Conservation (phyloP, 2,888 invertebrate genomes). For the Pasiphila rectangulata region DNA sequence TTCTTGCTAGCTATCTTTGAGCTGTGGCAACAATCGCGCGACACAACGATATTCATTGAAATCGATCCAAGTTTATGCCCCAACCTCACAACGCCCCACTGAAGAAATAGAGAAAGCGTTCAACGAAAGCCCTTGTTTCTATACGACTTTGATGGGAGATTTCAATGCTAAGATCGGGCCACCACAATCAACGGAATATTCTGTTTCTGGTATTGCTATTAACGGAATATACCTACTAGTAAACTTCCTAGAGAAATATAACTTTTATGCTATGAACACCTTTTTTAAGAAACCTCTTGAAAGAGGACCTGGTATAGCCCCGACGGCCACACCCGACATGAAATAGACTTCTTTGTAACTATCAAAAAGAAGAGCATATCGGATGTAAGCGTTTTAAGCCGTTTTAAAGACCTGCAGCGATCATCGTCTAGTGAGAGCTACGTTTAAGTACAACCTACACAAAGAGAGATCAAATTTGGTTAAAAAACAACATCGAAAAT, state of each 20-base stretch:
- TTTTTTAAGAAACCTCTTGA: neutral
- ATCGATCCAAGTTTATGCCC: too few relatives aligned
- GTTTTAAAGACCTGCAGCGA: too few relatives aligned
- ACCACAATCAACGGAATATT: neutral
- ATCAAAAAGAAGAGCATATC: neutral
- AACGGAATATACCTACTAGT: neutral
- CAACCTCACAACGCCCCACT: too few relatives aligned
- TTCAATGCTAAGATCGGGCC: neutral
- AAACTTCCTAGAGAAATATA: neutral
- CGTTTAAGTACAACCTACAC: too few relatives aligned
- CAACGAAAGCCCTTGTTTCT: too few relatives aligned
- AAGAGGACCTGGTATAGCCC: constrained; percentile 7
- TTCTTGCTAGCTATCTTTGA: too few relatives aligned
- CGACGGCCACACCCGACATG: neutral
- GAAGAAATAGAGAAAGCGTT: too few relatives aligned
- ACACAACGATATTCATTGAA: too few relatives aligned
- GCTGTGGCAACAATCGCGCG: too few relatives aligned
- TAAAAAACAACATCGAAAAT: constrained; percentile 1
- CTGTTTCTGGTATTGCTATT: too few relatives aligned
- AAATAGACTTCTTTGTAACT: constrained; percentile 1
- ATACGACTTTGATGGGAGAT: neutral
- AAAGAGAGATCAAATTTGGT: too few relatives aligned
- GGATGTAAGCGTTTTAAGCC: neutral
- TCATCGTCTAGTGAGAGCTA: too few relatives aligned
- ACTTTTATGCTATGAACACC: constrained; percentile 5